Base-by-base conservation (phyloP, 2,797 vertebrate genomes). In the Allobates femoralis region DNA sequence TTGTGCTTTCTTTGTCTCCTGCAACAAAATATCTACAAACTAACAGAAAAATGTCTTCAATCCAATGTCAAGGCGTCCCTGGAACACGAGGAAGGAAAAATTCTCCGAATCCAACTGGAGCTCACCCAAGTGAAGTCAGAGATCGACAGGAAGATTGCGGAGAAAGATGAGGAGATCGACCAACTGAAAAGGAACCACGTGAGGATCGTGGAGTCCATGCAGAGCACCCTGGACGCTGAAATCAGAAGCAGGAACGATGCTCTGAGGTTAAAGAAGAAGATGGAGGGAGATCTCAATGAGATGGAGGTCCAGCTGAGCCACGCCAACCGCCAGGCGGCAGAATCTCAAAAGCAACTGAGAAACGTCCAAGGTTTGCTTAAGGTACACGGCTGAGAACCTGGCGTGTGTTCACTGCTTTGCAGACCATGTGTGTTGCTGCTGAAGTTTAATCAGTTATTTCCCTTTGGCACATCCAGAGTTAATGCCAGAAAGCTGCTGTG, bases 131-230 rank as follows among this genome's bases (percentile, higher is more conserved):
- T 97, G 55, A 99, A 97, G 89, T 91, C 95, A 41, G 96, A 97
- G 87, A 89, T 97, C 32, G 97, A 98, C 84, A 93, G 94, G 71
- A 97, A 94, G 86, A 84, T 95, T 64, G 92, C 95, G 3, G 97
- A 98, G 92, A 98, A 98, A 90, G 97, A 98, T 5, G 96, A 98
- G 79, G 96, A 98, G 92, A 96, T 97, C 0, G 96, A 98, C 5
- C 96, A 97, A 91, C 92, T 97, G 85, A 97, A 97, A 92, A 95
- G 96, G 88, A 98, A 96, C 90, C 95, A 95, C 88, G 96, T 97
- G 90, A 94, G 96, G 67, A 91, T 95, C 3, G 91, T 95, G 0
- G 97, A 97, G 18, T 91, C 97, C 83, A 94, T 95, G 94, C 97
- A 98, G 90, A 97, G 83, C 88, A 91, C 90, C 7, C 87, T 98